A percentile compares a stretch with the other conserved stretches of the same genome.
Conservation (phyloP, 2,888 invertebrate species). For the Xestia rhomboidea region DNA sequence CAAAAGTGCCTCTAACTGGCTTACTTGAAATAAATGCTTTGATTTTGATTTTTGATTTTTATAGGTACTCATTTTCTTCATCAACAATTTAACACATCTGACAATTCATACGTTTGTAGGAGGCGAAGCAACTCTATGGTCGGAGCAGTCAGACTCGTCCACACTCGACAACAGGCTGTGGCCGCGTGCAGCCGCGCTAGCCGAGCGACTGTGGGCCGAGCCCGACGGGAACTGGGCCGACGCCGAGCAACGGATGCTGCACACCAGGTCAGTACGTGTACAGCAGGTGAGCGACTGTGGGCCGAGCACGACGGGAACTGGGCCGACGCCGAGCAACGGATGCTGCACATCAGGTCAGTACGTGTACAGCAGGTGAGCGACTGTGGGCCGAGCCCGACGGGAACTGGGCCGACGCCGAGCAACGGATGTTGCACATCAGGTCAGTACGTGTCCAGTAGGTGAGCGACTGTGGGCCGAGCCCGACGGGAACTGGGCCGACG, state of each 20-base stretch:
- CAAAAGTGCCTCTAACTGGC: too few relatives aligned
- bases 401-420: neutral
- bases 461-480: neutral
- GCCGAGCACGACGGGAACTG: neutral
- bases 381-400: neutral
- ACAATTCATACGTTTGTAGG: conserved; percentile 83
- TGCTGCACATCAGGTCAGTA: conserved; percentile 11
- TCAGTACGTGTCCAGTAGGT: neutral
- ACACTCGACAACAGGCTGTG: conserved; percentile 94
- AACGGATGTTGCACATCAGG: conserved; percentile 11
- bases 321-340: neutral
- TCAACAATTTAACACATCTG: neutral
- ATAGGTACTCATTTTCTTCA: neutral
- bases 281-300: neutral
- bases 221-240: conserved; percentile 92
- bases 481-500: neutral
- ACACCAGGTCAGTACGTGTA: neutral
- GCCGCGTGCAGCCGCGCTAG: conserved; percentile 96
- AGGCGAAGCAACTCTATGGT: conserved; percentile 96
- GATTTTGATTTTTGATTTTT: too few relatives aligned
- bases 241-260: conserved; percentile 89
- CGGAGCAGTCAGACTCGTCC: conserved; percentile 94
- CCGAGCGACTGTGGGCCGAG: conserved; percentile 96
- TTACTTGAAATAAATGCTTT: too few relatives aligned
- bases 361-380: neutral